Evolutionary conservation across 1,140 invertebrate species (phyloP), one percentile per base, ranked within the genome.

Genomic region (Caerostris darwini): DNA sequence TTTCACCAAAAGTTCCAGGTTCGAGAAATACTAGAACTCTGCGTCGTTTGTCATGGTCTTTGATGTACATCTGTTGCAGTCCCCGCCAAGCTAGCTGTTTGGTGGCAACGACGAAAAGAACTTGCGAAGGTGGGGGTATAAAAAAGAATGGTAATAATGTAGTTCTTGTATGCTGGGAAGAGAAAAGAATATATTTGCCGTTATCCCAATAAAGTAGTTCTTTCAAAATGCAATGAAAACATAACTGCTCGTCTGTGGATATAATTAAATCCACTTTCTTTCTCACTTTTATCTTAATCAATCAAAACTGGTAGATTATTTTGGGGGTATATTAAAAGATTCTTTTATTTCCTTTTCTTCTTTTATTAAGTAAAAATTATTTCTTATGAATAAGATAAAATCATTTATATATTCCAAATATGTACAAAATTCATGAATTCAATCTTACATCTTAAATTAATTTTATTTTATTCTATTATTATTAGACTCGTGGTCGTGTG

Each of bases 61-160:
- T 77, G 71, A 77, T 77, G 71, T 77, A 77, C 71, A 77, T 77
- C 71, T 77, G 71, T 34, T 77, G 34, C 71, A 19, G 71, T 12
- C 34, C 34, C 8, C 19, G 71, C 10, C 5, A 77, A 77, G 10
- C 14, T 34, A 34, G 34, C 53, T 53, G 34, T 77, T 10, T 77
- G 34, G 50, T 34, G 53, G 53, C 53, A 77, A 77, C 71, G 34
- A 77, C 34, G 34, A 34, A 34, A 77, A 77, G 71, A 50, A 50
- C 10, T 3, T 19, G 34, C 34, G 34, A 34, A 34, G 69, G 19
- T 34, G 50, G 7, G 50, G 19, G 50, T 12, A 12, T 50, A 50
- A 10, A 12, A 34, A 34, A 34, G 34, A 77, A 50, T 53, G 12
- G 34, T 77, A 77, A 77, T 77, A 77, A 53, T 50, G 71, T 53